A percentile compares a stretch with the other conserved stretches of the same genome.
Evolutionary conservation across 2,113 vertebrate species (phyloP).

Genomic region (Halcyon malimbica): DNA sequence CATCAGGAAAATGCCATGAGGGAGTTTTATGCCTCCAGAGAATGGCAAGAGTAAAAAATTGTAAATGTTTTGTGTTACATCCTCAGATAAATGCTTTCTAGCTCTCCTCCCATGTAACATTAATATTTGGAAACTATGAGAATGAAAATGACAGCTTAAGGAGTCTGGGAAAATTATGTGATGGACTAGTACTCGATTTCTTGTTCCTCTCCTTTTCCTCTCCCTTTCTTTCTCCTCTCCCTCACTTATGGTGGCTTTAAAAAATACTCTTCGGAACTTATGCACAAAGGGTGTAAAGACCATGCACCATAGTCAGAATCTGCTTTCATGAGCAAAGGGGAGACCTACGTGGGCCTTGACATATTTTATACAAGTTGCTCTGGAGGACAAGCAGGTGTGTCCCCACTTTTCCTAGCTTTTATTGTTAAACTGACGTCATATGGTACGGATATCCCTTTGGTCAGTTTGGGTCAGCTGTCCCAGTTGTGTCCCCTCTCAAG

Average conservation of each 20-base stretch:
- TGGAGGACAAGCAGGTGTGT: too few species aligned
- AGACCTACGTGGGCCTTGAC: neutral
- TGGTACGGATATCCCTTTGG: too few species aligned
- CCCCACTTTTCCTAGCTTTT: too few species aligned
- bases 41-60: slow-evolving; percentile 6
- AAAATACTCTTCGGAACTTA: neutral
- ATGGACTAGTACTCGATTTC: neutral
- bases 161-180: neutral
- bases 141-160: neutral
- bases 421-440: too few species aligned
- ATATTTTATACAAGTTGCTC: too few species aligned
- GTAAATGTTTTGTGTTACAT: neutral
- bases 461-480: too few species aligned
- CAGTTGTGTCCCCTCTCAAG: too few species aligned
- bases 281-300: neutral
- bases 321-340: neutral
- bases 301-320: neutral
- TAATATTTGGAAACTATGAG: neutral
- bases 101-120: neutral
- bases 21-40: neutral
- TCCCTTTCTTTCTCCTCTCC: neutral
- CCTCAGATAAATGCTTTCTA: neutral
- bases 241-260: neutral
- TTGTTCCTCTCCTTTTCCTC: neutral
- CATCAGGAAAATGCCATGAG: slow-evolving; percentile 1